phyloP scores from a whole-genome alignment of 2,113 vertebrate species.

The Microcebus jonahi region DNA sequence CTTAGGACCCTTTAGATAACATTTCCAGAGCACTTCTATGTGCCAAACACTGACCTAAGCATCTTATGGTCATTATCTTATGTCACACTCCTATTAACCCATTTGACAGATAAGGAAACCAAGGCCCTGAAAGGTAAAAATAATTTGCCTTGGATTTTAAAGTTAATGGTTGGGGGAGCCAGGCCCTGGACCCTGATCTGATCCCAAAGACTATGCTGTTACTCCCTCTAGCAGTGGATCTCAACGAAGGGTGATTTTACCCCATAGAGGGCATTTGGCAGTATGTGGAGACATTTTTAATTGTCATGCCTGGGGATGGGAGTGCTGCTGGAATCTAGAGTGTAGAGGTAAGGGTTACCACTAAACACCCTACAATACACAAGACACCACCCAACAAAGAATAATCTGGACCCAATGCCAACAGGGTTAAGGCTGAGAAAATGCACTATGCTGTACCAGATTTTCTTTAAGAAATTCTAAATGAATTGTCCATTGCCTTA shows the following conservation, averaged over 20 bases:
- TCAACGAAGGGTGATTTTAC: background rate
- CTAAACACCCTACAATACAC: background rate
- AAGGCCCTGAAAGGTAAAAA: background rate
- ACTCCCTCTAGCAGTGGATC: background rate
- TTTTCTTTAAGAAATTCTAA: background rate
- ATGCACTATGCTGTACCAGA: background rate
- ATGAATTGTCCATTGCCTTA: background rate
- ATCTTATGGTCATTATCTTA: background rate
- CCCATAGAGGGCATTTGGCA: background rate
- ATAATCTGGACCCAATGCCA: background rate
- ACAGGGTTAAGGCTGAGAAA: background rate
- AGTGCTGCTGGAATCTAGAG: background rate
- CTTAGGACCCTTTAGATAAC: background rate
- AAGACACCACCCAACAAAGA: background rate
- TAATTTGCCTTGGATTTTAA: background rate
- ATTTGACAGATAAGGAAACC: background rate
- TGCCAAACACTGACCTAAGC: background rate
- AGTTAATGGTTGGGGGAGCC: background rate
- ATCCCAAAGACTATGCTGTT: background rate
- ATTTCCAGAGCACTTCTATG: background rate
- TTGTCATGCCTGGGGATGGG: background rate
- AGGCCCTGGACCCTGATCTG: background rate
- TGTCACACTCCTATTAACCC: background rate
- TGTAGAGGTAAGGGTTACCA: background rate
- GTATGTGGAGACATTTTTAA: background rate